phyloP scores from a whole-genome alignment of 2,888 invertebrate genomes.

The Ennomos quercinarius region DNA sequence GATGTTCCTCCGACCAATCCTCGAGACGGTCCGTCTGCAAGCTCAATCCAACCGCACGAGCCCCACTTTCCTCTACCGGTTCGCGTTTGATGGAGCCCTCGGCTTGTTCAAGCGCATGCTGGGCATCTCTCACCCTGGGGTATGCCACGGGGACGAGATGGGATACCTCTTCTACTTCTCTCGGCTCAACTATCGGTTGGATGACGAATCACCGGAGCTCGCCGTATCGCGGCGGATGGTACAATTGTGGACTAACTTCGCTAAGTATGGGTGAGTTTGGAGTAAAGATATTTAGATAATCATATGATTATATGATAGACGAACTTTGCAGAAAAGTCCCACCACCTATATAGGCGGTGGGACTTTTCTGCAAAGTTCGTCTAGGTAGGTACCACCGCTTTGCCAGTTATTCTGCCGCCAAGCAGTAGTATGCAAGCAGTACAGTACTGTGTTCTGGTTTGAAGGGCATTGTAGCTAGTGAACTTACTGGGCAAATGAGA shows the following conservation, averaged over 20 bases:
- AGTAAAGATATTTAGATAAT: too few relatives aligned
- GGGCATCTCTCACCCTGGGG: constrained; percentile 85
- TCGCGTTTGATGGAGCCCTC: constrained; percentile 86
- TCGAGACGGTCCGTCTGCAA: constrained; percentile 80
- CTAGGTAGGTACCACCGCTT: too few relatives aligned
- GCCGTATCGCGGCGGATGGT: constrained; percentile 86
- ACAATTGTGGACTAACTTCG: constrained; percentile 88
- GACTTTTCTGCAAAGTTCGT: too few relatives aligned
- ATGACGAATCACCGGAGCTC: constrained; percentile 85
- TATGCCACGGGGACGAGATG: constrained; percentile 88
- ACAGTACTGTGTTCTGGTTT: too few relatives aligned
- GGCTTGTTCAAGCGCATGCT: constrained; percentile 87
- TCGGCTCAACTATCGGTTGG: constrained; percentile 85
- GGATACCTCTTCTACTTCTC: constrained; percentile 88
- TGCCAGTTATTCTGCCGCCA: too few relatives aligned
- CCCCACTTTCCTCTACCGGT: constrained; percentile 86
- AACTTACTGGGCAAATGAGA: too few relatives aligned
- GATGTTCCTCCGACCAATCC: constrained; percentile 86
- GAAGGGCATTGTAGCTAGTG: too few relatives aligned
- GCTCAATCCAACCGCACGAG: constrained; percentile 71
- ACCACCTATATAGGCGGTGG: too few relatives aligned
- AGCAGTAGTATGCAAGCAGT: too few relatives aligned
- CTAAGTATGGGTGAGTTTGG: constrained; percentile 84
- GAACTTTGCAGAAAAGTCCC: too few relatives aligned
- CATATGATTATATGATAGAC: too few relatives aligned